These are phyloP conservation scores for Elephantulus edwardii DNA, from an alignment of 2,113 vertebrate genomes.

Conservation along the genomic window DNA sequence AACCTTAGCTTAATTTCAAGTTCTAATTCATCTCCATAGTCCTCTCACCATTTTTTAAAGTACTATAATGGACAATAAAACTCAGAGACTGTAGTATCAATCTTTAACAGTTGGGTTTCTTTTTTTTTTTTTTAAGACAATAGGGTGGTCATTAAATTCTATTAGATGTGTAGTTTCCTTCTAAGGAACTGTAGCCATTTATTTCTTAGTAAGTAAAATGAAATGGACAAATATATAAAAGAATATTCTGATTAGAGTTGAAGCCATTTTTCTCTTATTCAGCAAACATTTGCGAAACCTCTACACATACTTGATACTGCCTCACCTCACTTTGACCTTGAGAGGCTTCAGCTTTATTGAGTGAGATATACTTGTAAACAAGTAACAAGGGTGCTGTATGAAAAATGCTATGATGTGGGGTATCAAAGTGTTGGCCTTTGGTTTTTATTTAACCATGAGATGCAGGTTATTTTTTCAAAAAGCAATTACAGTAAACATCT, in stretches of 20 bases:
- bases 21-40: constrained; percentile 59
- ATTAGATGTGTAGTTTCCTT: neutral
- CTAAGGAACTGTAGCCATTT: neutral
- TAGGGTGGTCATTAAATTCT: neutral
- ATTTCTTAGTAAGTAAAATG: neutral
- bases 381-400: neutral
- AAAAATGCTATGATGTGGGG: neutral
- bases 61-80: constrained; percentile 18
- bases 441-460: neutral
- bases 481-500: neutral
- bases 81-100: constrained; percentile 24
- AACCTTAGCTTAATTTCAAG: constrained; percentile 65
- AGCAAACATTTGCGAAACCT: neutral
- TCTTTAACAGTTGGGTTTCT: neutral
- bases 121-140: constrained; percentile 16
- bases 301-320: neutral
- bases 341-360: constrained; percentile 15
- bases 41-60: constrained; percentile 42
- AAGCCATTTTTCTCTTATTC: neutral
- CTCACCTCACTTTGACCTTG: constrained; percentile 33
- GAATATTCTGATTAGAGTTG: constrained; percentile 28
- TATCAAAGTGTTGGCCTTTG: neutral
- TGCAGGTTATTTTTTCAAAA: neutral
- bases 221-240: neutral
- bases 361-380: constrained; percentile 28